A percentile compares a stretch with the other conserved stretches of the same genome.
Evolutionary conservation across 2,888 invertebrate genomes (phyloP).

Genomic region (Oscheius sp.): DNA sequence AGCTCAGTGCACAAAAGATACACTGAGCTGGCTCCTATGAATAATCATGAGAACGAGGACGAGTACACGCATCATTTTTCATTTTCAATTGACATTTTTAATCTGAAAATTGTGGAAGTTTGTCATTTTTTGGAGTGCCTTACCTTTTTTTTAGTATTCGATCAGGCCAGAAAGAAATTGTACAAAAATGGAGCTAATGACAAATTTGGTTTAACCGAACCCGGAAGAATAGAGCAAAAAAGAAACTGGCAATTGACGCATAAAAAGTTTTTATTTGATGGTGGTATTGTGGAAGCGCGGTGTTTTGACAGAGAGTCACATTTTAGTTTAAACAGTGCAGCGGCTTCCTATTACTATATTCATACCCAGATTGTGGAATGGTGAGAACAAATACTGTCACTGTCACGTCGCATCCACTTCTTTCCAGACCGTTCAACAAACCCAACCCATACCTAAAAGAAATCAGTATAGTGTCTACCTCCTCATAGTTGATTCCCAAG

Average conservation of each 20-base stretch:
- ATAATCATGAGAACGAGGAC: too few species aligned
- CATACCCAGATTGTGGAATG: constrained; percentile 25
- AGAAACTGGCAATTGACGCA: neutral
- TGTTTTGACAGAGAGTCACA: neutral
- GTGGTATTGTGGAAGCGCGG: constrained; percentile 27
- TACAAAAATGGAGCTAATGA: neutral
- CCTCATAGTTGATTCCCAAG: constrained; percentile 17
- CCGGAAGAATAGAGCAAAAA: constrained; percentile 10
- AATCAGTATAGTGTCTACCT: constrained; percentile 22
- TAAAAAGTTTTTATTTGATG: neutral
- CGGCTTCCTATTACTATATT: neutral
- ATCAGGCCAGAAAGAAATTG: neutral
- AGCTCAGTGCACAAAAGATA: too few species aligned
- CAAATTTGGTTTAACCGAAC: too few species aligned
- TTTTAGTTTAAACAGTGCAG: too few species aligned
- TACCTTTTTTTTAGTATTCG: neutral
- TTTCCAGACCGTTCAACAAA: neutral
- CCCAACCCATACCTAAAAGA: neutral
- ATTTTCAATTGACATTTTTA: too few species aligned
- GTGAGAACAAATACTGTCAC: neutral
- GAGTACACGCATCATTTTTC: too few species aligned
- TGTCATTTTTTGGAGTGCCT: too few species aligned
- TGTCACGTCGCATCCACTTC: too few species aligned
- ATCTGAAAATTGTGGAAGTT: too few species aligned
- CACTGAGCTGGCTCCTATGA: too few species aligned